A percentile compares a stretch with the other conserved stretches of the same genome.
Conservation (phyloP, 2,888 invertebrate species). For the Cephus spinipes region DNA sequence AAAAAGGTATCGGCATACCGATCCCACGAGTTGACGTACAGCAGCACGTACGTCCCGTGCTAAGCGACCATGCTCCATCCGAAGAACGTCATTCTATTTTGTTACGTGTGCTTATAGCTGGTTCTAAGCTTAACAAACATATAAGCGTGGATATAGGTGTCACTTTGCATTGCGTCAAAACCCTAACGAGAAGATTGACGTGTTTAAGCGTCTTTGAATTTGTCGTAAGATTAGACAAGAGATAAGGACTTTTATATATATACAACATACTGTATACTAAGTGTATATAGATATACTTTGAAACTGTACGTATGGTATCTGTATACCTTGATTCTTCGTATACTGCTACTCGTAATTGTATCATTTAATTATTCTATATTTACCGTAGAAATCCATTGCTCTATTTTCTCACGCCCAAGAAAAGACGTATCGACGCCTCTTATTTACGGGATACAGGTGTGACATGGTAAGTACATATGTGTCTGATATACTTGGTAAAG, state of each 20-base stretch:
- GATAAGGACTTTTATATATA: background rate
- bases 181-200: background rate
- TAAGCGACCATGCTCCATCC: background rate
- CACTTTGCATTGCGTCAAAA: background rate
- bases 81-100: background rate
- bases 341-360: background rate
- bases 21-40: background rate
- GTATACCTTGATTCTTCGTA: background rate
- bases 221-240: background rate
- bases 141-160: background rate
- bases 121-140: background rate
- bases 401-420: background rate
- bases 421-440: background rate
- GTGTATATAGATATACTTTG: background rate
- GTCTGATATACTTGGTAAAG: background rate
- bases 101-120: background rate
- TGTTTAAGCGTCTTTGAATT: background rate
- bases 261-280: too few species aligned
- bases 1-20: background rate
- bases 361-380: background rate
- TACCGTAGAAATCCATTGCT: background rate
- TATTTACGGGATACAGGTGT: background rate
- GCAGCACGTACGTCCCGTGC: background rate
- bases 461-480: background rate
- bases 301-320: background rate